These are phyloP conservation scores for Seira ritae DNA, from an alignment of 2,888 invertebrate species.

Conservation along the genomic window DNA sequence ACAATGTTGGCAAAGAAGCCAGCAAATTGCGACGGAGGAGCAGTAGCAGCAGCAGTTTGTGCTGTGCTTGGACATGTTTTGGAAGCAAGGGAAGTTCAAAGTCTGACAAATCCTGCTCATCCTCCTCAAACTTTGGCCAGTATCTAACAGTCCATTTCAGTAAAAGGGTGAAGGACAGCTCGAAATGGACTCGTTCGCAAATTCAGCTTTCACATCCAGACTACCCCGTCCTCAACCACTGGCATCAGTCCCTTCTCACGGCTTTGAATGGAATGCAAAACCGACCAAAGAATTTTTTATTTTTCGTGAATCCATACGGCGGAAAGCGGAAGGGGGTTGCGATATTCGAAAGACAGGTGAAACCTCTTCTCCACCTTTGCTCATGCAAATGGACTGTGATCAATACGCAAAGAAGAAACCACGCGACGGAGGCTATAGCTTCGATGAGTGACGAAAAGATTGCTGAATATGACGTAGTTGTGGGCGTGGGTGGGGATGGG, in stretches of 20 bases:
- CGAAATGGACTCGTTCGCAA: conserved; percentile 62
- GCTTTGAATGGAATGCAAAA: conserved; percentile 76
- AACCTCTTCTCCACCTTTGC: conserved; percentile 81
- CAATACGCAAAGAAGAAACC: conserved; percentile 85
- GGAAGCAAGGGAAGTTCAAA: conserved; percentile 39
- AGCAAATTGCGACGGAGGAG: conserved; percentile 11
- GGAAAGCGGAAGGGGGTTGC: conserved; percentile 85
- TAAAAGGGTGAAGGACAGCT: conserved; percentile 66
- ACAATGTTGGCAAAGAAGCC: conserved; percentile 44
- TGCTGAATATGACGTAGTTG: conserved; percentile 80
- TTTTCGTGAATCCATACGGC: conserved; percentile 91
- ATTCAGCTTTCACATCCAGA: conserved; percentile 68
- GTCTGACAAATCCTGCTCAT: conserved; percentile 25
- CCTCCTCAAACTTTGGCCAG: conserved; percentile 58
- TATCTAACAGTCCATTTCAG: conserved; percentile 68
- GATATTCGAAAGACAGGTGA: conserved; percentile 85
- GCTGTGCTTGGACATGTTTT: conserved; percentile 37
- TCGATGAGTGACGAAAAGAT: conserved; percentile 77
- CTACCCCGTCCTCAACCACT: conserved; percentile 66
- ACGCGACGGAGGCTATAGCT: conserved; percentile 84
- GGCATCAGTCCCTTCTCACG: conserved; percentile 64
- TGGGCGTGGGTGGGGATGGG: conserved; percentile 92
- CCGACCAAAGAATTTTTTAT: conserved; percentile 83
- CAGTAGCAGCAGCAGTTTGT: conserved; percentile 32
- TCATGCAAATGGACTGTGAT: conserved; percentile 82